Conservation (phyloP, 2,888 invertebrate species). For the Laothoe populi region DNA sequence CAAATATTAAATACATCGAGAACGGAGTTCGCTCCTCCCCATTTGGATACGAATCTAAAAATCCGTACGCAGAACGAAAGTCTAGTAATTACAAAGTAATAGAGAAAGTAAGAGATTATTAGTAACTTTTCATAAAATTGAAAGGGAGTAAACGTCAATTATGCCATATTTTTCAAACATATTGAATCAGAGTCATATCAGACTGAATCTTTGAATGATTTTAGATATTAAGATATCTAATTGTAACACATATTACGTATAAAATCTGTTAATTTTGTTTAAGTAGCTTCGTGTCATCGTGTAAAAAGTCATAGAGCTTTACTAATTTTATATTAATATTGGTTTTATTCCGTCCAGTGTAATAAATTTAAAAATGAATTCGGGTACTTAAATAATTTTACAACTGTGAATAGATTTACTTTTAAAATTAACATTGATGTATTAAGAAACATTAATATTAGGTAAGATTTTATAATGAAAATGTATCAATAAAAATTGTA, state of each 20-base stretch:
- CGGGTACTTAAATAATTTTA: slow-evolving; percentile 46
- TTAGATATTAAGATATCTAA: slow-evolving; percentile 66
- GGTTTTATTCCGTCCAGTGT: slow-evolving; percentile 65
- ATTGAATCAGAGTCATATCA: slow-evolving; percentile 69
- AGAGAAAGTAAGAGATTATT: slow-evolving; percentile 81
- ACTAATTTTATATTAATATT: slow-evolving; percentile 73
- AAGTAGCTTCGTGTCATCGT: slow-evolving; percentile 62
- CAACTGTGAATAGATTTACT: slow-evolving; percentile 64
- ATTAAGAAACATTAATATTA: slow-evolving; percentile 53
- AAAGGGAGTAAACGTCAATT: slow-evolving; percentile 46
- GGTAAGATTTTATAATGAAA: slow-evolving; percentile 59
- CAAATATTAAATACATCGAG: slow-evolving; percentile 83
- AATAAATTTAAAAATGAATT: slow-evolving; percentile 51
- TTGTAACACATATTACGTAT: slow-evolving; percentile 60
- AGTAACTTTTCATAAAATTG: slow-evolving; percentile 43
- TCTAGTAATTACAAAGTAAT: slow-evolving; percentile 77
- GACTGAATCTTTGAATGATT: slow-evolving; percentile 72
- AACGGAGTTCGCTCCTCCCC: slow-evolving; percentile 71
- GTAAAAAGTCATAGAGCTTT: slow-evolving; percentile 82
- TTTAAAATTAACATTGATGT: slow-evolving; percentile 56
- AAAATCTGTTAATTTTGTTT: slow-evolving; percentile 59
- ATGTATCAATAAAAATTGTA: slow-evolving; percentile 73
- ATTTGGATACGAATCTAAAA: slow-evolving; percentile 67
- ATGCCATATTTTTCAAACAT: slow-evolving; percentile 68
- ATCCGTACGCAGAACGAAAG: slow-evolving; percentile 70